Evolutionary conservation across 2,113 vertebrate genomes (phyloP).

Genomic region (Sinocyclocheilus rhinocerous): DNA sequence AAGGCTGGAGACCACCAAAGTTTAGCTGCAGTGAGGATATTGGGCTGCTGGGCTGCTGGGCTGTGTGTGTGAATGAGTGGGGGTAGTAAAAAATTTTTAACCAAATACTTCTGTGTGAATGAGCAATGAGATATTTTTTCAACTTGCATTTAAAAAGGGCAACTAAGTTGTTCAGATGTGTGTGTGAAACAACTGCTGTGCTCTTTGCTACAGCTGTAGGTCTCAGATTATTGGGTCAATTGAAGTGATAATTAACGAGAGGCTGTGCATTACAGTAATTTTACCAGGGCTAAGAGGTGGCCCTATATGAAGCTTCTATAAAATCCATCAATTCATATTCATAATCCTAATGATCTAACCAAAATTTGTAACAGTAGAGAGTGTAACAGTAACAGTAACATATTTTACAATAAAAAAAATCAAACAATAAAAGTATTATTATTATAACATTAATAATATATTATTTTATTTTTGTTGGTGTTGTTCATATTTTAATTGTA

Average conservation of each 20-base stretch:
- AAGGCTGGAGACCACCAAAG: conserved; percentile 79
- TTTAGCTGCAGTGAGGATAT: conserved; percentile 71
- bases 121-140: not conserved
- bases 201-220: not conserved
- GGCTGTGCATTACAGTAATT: not conserved
- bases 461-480: no score
- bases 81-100: not conserved
- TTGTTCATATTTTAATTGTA: no score
- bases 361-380: no score
- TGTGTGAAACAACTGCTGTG: not conserved
- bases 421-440: no score
- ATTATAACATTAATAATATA: no score
- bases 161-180: not conserved
- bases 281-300: not conserved
- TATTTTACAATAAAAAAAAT: no score
- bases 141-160: not conserved
- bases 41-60: conserved; percentile 54
- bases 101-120: conserved; percentile 9
- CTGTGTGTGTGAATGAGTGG: conserved; percentile 51
- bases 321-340: not conserved
- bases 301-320: not conserved
- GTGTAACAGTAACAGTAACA: no score
- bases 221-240: not conserved
- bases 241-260: not conserved
- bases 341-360: not conserved